Evolutionary conservation across 2,113 vertebrate genomes (phyloP), one percentile per base, ranked within the genome.

Genomic region (Potamarius usumacintae): DNA sequence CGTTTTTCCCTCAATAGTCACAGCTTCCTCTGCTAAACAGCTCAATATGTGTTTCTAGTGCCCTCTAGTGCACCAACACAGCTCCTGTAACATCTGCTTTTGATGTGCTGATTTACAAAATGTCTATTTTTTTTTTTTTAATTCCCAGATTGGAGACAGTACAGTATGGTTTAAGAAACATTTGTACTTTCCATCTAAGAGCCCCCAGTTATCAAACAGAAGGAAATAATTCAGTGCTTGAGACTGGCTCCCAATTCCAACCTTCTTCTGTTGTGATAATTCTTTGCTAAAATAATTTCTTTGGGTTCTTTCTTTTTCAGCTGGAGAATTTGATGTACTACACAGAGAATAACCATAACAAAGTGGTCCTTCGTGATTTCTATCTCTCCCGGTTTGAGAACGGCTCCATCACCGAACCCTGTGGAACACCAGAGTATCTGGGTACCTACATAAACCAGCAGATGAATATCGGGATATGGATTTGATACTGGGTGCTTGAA

Each of bases 301-400:
- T 65, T 71, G 8, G 34, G 78, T 15, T 2, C 81, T 15, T 10
- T 89, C 0, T 90, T 52, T 83, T 86, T 60, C 86, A 97, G 96
- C 93, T 97, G 92, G 96, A 97, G 93, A 97, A 97, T 90, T 88
- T 97, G 79, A 96, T 97, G 95, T 97, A 97, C 92, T 96, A 96
- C 93, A 96, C 94, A 90, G 95, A 96, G 87, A 96, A 96, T 90
- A 97, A 96, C 92, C 96, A 96, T 88, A 96, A 96, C 83, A 97
- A 96, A 93, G 96, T 97, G 1, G 96, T 97, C 50, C 91, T 97
- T 87, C 94, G 96, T 81, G 96, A 97, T 90, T 97, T 97, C 92
- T 96, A 96, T 91, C 91, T 97, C 74, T 96, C 96, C 67, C 94
- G 94, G 87, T 96, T 96, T 92, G 96, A 97, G 91, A 96, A 96